These are phyloP conservation scores for Habropoda laboriosa DNA, from an alignment of 1,140 invertebrate genomes.

Conservation along the genomic window DNA sequence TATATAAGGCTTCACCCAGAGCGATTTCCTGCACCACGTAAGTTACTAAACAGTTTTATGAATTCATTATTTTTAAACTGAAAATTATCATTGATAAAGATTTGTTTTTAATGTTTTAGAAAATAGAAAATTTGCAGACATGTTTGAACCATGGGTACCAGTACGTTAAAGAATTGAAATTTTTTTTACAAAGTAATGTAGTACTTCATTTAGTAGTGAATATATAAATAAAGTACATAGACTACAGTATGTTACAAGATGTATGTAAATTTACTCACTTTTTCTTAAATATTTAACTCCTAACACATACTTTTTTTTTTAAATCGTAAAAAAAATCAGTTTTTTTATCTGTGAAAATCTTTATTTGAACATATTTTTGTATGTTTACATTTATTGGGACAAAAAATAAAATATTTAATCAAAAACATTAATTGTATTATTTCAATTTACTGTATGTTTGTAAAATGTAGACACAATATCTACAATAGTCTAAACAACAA, in stretches of 20 bases:
- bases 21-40: conserved; percentile 85
- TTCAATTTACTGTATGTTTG: no score
- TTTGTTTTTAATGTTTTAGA: conserved; percentile 81
- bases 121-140: conserved; percentile 84
- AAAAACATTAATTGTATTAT: no score
- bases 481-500: no score
- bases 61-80: neutral
- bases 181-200: conserved; percentile 28
- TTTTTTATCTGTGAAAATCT: no score
- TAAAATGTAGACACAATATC: no score
- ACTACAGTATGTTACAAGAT: neutral
- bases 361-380: no score
- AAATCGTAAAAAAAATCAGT: neutral
- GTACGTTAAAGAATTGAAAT: conserved; percentile 82
- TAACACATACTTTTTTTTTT: neutral
- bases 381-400: no score
- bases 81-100: conserved; percentile 10
- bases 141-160: conserved; percentile 85
- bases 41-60: conserved; percentile 29
- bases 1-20: conserved; percentile 88
- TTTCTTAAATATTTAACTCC: neutral
- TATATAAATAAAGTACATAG: neutral
- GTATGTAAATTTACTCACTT: neutral
- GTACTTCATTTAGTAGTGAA: neutral
- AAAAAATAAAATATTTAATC: no score